phyloP scores from a whole-genome alignment of 92 coral and sea anemone genomes.

The Porites cylindrica region DNA sequence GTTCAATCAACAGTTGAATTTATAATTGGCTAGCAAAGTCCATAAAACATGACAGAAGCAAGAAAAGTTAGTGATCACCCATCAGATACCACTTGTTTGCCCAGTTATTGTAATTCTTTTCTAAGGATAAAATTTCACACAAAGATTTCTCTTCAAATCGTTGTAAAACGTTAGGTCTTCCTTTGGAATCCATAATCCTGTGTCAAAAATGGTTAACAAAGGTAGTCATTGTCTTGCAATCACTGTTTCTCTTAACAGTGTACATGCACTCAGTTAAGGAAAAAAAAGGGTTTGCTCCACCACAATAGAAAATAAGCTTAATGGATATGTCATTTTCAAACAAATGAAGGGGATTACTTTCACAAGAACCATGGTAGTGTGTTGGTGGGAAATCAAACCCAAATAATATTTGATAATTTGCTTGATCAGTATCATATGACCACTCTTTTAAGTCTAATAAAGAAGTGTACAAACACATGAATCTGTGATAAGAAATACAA shows the following conservation, averaged over 20 bases:
- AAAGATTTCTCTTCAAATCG: conserved; percentile 27
- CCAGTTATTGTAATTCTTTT: too few relatives aligned
- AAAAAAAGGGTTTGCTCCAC: conserved; percentile 24
- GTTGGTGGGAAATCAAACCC: conserved; percentile 5
- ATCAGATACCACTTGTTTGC: too few relatives aligned
- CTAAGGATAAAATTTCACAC: too few relatives aligned
- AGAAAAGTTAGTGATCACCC: background rate
- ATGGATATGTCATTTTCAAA: conserved; percentile 20
- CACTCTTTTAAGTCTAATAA: background rate
- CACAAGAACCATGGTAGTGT: too few relatives aligned
- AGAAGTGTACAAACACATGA: conserved; percentile 19
- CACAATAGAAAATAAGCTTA: conserved; percentile 20
- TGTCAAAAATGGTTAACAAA: too few relatives aligned
- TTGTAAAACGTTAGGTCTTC: conserved; percentile 25
- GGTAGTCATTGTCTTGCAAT: conserved; percentile 32
- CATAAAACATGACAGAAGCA: conserved; percentile 18
- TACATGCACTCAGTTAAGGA: background rate
- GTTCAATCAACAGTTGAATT: conserved; percentile 32
- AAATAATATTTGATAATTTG: background rate
- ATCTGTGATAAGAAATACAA: conserved; percentile 25
- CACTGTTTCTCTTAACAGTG: background rate
- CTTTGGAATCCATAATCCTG: background rate
- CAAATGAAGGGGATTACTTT: conserved; percentile 9
- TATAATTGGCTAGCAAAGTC: conserved; percentile 27
- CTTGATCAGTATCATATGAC: background rate